Percentiles rank a stretch among this genome's conserved stretches.
Conservation (phyloP, 2,888 invertebrate species). For the Trilocha varians region DNA sequence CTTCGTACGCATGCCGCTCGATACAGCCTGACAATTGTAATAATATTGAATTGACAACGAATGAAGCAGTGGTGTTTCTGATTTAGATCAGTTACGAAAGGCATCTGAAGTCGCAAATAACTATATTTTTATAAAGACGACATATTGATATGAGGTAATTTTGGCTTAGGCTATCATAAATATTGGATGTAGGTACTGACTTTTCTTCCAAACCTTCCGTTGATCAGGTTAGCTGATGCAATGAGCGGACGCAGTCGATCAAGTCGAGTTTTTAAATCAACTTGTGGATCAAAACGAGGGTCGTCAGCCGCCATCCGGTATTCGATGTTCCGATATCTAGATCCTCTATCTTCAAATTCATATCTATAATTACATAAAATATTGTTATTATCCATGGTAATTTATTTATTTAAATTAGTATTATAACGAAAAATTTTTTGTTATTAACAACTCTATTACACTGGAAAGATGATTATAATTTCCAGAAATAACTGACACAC, state of each 20-base stretch:
- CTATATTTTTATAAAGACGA: too few relatives aligned
- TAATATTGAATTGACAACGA: too few relatives aligned
- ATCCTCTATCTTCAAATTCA: conserved; percentile 49
- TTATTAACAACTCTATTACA: too few relatives aligned
- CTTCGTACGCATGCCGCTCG: conserved; percentile 67
- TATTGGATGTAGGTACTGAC: too few relatives aligned
- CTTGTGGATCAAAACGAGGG: conserved; percentile 66
- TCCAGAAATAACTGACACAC: too few relatives aligned
- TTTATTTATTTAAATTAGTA: too few relatives aligned
- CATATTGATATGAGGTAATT: not conserved
- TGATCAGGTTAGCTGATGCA: conserved; percentile 84
- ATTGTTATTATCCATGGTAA: too few relatives aligned
- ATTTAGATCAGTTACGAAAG: too few relatives aligned
- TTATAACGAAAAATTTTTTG: too few relatives aligned
- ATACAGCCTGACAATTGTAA: conserved; percentile 71
- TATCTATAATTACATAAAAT: conserved; percentile 39
- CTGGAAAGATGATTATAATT: too few relatives aligned
- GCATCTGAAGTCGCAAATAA: too few relatives aligned
- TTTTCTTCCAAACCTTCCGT: conserved; percentile 83
- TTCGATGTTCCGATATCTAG: conserved; percentile 57
- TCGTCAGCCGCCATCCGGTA: conserved; percentile 68
- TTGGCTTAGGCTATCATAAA: too few relatives aligned
- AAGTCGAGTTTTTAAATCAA: conserved; percentile 59
- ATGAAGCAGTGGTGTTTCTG: not conserved
- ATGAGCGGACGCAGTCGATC: conserved; percentile 66